Base-by-base conservation (phyloP, 2,888 invertebrate genomes). In the Athalia rosae region DNA sequence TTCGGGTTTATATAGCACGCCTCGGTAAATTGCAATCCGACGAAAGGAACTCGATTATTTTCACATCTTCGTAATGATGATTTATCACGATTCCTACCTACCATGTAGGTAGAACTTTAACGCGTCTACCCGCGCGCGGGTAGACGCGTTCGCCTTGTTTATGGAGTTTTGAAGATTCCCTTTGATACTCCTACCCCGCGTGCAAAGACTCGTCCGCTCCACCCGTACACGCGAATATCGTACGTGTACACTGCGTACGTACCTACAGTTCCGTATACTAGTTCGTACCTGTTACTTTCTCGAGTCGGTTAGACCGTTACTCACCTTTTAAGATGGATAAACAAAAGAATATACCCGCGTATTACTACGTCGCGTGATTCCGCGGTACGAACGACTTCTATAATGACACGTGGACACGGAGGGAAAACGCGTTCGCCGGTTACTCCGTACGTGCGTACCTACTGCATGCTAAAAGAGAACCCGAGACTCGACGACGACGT, bases 31-130 rank as follows among this genome's bases (percentile, higher is more conserved):
- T 71, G 71, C 71, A 71, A 71, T 71, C 71, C 58, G 11, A 56
- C 56, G 58, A 71, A 56, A 71, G 50, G 11, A 71, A 71, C 71
- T 71, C 71, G 71, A 71, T 71, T 71, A 71, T 71, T 71, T 71
- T 71, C 71, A 71, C 71, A 58, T 71, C 71, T 58, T 58, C 71
- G 56, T 71, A 58, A 71, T 71, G 71, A 71, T 71, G 71, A 71
- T 71, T 71, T 71, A 71, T 71, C 71, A 71, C 28, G 28, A 28
- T 28, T 28, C 28, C 28, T 58, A 56, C 28, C 28, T 58, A 56
- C 45, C 47, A 45, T 45, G 71, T 66, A 53, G 53, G 11, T 15
- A 45, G 50, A 67, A 50, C 41, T 43, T 43, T 9, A 41, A 8
- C 28, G 61, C 28, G n/a, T n/a, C n/a, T n/a, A n/a, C n/a, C n/a